These are phyloP conservation scores for Aricia agestis DNA, from an alignment of 1,140 invertebrate genomes.

Conservation along the genomic window DNA sequence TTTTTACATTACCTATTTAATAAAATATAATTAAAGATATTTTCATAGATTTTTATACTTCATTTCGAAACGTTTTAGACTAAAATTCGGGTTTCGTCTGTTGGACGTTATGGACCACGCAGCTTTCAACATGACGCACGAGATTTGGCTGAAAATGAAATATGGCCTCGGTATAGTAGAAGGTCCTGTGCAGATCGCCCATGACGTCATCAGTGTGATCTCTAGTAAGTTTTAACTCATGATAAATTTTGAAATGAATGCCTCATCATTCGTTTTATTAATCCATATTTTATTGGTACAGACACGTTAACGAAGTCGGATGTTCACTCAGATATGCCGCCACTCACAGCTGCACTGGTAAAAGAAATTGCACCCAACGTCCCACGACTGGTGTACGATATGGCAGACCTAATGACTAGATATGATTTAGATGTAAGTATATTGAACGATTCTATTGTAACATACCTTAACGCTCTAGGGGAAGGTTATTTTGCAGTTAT, in stretches of 20 bases:
- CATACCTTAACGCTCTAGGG: too few species aligned
- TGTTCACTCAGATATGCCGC: conserved; percentile 37
- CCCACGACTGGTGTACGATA: conserved; percentile 50
- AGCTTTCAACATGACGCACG: conserved; percentile 47
- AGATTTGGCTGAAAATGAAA: conserved; percentile 54
- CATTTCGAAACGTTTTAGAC: conserved; percentile 32
- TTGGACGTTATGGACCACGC: conserved; percentile 55
- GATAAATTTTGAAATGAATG: too few species aligned
- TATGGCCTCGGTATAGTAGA: conserved; percentile 32
- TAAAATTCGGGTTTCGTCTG: conserved; percentile 47
- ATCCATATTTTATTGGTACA: conserved; percentile 25
- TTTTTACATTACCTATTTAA: background rate
- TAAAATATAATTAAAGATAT: too few species aligned
- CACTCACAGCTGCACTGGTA: conserved; percentile 38
- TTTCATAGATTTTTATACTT: too few species aligned
- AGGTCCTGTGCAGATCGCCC: conserved; percentile 43
- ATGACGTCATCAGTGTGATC: conserved; percentile 49
- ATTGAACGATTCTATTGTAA: background rate
- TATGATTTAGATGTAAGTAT: conserved; percentile 52
- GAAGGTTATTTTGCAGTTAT: background rate
- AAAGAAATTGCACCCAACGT: conserved; percentile 42
- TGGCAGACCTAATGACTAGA: conserved; percentile 39
- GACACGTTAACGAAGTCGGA: conserved; percentile 36
- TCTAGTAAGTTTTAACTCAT: conserved; percentile 37
- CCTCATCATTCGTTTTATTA: too few species aligned